A percentile compares a stretch with the other conserved stretches of the same genome.
phyloP scores from a whole-genome alignment of 2,888 invertebrate species.

The Dascillus cervinus region DNA sequence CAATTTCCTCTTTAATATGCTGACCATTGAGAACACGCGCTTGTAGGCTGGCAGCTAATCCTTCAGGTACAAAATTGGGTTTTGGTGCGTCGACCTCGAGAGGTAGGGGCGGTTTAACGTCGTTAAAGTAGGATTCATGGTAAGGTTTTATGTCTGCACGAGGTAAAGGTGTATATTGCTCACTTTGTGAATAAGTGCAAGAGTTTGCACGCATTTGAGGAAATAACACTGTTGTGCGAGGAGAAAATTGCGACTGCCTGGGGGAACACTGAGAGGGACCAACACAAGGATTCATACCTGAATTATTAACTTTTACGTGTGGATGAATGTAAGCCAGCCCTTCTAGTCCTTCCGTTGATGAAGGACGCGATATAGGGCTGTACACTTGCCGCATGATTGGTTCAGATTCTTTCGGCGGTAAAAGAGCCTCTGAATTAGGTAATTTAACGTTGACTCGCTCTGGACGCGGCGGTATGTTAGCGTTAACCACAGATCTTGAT shows the following conservation, averaged over 20 bases:
- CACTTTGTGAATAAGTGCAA: slow-evolving; percentile 27
- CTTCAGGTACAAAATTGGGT: slow-evolving; percentile 48
- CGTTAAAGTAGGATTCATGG: slow-evolving; percentile 61
- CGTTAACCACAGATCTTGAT: slow-evolving; percentile 46
- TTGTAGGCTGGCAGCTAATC: slow-evolving; percentile 75
- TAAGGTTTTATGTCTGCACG: slow-evolving; percentile 66
- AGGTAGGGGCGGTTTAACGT: slow-evolving; percentile 47
- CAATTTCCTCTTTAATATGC: slow-evolving; percentile 38
- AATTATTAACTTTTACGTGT: slow-evolving; percentile 29
- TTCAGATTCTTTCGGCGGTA: slow-evolving; percentile 29
- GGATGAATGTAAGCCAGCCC: slow-evolving; percentile 38
- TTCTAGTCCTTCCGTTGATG: slow-evolving; percentile 45
- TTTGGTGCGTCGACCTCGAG: slow-evolving; percentile 23
- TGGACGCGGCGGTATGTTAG: slow-evolving; percentile 50
- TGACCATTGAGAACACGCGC: slow-evolving; percentile 57
- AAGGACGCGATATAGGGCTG: slow-evolving; percentile 50
- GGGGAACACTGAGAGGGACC: slow-evolving; percentile 31
- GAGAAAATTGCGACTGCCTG: slow-evolving; percentile 31
- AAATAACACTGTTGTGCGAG: slow-evolving; percentile 38
- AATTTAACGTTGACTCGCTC: slow-evolving; percentile 51
- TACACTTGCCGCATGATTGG: slow-evolving; percentile 41
- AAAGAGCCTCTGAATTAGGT: slow-evolving; percentile 22
- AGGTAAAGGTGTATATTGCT: slow-evolving; percentile 53
- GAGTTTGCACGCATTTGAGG: slow-evolving; percentile 25
- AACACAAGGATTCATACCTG: slow-evolving; percentile 23